Evolutionary conservation across 2,797 vertebrate genomes (phyloP), one percentile per base, ranked within the genome.

Genomic region (Rousettus madagascariensis): DNA sequence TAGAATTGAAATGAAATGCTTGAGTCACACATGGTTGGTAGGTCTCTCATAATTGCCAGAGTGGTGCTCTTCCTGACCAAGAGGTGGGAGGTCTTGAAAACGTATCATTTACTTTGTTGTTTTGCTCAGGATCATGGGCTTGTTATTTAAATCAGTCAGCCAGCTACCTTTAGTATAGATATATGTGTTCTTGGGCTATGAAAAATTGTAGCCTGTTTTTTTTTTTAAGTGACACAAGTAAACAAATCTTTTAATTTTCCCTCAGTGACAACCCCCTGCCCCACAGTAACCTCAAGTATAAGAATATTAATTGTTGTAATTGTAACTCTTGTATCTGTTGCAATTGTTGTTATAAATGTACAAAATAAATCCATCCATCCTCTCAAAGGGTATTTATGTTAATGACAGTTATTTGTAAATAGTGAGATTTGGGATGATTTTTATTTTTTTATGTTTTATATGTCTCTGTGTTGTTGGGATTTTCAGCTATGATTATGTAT

Each of bases 361-460:
- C 12, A 89, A 71, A 96, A 20, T 59, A 71, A 75, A 89, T 71
- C 7, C 53, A n/a, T 69, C 20, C 1, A 63, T 74, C 30, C 28
- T 24, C 20, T 77, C n/a, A n/a, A 84, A 80, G 24, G 43, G 66
- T 92, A 78, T 68, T 85, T 93, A 28, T 17, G 17, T 57, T 95
- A 72, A 78, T 74, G 69, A 30, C 3, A 79, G 11, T 83, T 78
- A 55, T 71, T 93, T 96, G 41, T 91, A 88, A 85, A 22, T 92
- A 85, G 30, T 46, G n/a, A 66, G 63, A 83, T 92, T 87, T 69
- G 61, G 46, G 26, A 69, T 94, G 26, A 80, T 75, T 96, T 92
- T 91, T 61, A n/a, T 65, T 68, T 96, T 91, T 92, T 33, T n/a
- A 41, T 17, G 89, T 74, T 89, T 65, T 65, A 8, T 74, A 22